Percentiles rank a stretch among this genome's conserved stretches.
phyloP scores from a whole-genome alignment of 2,113 vertebrate genomes.

The Apteryx owenii region DNA sequence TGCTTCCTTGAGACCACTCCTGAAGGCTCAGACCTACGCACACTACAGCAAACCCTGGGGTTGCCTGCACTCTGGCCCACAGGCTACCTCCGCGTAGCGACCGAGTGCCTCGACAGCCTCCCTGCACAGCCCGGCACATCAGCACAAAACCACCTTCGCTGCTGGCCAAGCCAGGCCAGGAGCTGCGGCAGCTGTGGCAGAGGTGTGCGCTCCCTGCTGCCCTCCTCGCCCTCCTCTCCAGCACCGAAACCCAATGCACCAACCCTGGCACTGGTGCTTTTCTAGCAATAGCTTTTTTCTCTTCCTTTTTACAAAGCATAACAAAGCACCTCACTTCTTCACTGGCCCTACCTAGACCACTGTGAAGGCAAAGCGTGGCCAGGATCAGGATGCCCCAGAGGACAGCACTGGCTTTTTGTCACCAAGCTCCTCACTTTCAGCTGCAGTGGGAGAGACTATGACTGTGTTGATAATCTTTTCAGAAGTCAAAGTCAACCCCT shows the following conservation, averaged over 20 bases:
- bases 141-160: too few relatives aligned
- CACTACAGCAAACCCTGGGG: neutral
- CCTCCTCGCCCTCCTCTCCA: neutral
- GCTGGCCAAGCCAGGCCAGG: neutral
- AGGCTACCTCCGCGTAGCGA: neutral
- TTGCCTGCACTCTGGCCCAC: neutral
- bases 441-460: neutral
- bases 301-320: neutral
- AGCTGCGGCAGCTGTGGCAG: neutral
- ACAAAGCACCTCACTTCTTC: neutral
- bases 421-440: neutral
- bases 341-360: neutral
- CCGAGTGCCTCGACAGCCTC: neutral
- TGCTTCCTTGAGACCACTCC: neutral
- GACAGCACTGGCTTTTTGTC: neutral
- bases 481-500: neutral
- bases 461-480: neutral
- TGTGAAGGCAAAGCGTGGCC: neutral
- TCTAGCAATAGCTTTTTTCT: fast-evolving
- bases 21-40: neutral
- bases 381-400: neutral
- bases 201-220: neutral
- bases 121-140: neutral
- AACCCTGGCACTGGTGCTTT: neutral
- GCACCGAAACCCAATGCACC: neutral